A percentile compares a stretch with the other conserved stretches of the same genome.
These are phyloP conservation scores for Blastobasis adustella DNA, from an alignment of 2,888 invertebrate genomes.

Conservation along the genomic window DNA sequence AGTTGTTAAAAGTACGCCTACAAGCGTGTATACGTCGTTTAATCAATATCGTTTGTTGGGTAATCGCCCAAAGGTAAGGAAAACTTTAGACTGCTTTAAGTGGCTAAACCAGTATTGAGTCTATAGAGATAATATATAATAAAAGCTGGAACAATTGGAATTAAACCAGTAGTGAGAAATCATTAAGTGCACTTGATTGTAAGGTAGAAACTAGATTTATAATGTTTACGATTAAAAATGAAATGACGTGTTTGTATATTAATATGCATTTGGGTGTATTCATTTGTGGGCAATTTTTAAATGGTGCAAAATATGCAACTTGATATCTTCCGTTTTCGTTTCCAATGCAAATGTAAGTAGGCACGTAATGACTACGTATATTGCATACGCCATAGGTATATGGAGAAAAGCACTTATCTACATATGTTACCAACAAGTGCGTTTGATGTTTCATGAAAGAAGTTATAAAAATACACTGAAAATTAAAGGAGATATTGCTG, in stretches of 20 bases:
- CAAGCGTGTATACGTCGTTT: constrained; percentile 1
- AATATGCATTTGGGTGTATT: constrained; percentile 37
- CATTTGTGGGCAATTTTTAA: constrained; percentile 16
- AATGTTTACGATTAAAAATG: no score
- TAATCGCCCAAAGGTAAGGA: neutral
- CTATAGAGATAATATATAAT: constrained; percentile 17
- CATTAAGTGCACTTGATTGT: constrained; percentile 68
- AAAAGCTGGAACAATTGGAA: constrained; percentile 36
- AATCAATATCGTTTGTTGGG: neutral
- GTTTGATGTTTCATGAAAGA: no score
- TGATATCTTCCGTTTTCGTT: no score
- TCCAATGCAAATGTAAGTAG: no score
- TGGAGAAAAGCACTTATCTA: no score
- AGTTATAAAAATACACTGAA: no score
- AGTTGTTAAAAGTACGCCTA: constrained; percentile 1
- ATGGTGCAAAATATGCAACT: no score
- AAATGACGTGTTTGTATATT: constrained; percentile 10
- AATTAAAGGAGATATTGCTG: no score
- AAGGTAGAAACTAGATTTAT: constrained; percentile 20
- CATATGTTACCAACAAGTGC: no score
- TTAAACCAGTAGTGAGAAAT: constrained; percentile 55
- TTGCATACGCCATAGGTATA: no score
- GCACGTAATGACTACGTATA: no score
- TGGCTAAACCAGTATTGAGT: neutral
- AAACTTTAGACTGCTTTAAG: neutral